phyloP scores from a whole-genome alignment of 2,888 invertebrate species.

The Creontiades dilutus region DNA sequence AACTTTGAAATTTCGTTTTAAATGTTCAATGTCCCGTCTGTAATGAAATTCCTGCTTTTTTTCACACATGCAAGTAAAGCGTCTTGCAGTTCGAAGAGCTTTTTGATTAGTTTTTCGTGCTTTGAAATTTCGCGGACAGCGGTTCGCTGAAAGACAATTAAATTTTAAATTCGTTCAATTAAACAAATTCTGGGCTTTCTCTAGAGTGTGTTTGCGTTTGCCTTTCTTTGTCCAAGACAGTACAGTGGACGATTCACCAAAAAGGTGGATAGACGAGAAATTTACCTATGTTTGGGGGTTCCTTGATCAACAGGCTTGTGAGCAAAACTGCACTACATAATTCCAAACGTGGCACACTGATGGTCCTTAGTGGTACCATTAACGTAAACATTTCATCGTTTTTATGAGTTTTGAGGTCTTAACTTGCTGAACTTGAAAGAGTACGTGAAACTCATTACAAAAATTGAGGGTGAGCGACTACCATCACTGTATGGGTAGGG shows the following conservation, averaged over 20 bases:
- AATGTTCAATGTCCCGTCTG: neutral
- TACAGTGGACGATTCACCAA: slow-evolving; percentile 72
- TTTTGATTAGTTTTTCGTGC: neutral
- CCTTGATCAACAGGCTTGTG: neutral
- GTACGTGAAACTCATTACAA: neutral
- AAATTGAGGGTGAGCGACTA: no score
- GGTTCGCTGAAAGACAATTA: neutral
- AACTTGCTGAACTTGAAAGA: neutral
- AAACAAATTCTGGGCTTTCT: neutral
- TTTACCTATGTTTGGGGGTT: neutral
- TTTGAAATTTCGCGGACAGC: neutral
- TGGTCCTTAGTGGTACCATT: neutral
- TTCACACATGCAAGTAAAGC: neutral
- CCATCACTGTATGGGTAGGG: no score
- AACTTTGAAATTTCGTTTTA: neutral
- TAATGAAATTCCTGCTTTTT: neutral
- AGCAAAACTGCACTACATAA: slow-evolving; percentile 18
- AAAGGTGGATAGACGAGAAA: slow-evolving; percentile 41
- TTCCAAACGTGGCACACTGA: slow-evolving; percentile 20
- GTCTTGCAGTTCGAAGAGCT: neutral
- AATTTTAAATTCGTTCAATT: neutral
- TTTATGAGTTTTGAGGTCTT: neutral
- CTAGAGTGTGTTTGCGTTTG: slow-evolving; percentile 26
- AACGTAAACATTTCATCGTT: neutral
- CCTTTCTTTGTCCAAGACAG: slow-evolving; percentile 68